Conservation (phyloP, 37 sponge, comb jelly and placozoan genomes). For the Ephydatia muelleri region DNA sequence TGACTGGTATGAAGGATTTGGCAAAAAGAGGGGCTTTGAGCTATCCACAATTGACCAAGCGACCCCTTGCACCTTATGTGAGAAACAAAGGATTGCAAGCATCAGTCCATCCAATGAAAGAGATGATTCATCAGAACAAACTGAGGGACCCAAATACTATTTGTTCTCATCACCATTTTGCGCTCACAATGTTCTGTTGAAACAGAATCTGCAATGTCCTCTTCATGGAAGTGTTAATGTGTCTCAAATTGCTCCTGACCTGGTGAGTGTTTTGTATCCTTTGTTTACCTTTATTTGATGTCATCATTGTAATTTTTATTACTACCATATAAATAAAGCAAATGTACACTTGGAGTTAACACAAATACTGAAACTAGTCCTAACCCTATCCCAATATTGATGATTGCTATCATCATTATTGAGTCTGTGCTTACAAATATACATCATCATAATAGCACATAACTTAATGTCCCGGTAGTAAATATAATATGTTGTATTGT, state of each 20-base stretch:
- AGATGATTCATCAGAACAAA: not conserved
- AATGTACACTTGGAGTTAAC: too few species aligned
- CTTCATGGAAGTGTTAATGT: slow-evolving; percentile 49
- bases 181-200: not conserved
- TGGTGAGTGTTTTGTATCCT: slow-evolving; percentile 43
- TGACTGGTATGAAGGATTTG: slow-evolving; percentile 88
- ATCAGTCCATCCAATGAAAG: not conserved
- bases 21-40: slow-evolving; percentile 32
- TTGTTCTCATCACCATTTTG: slow-evolving; percentile 47
- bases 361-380: too few species aligned
- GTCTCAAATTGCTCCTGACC: slow-evolving; percentile 66
- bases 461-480: too few species aligned
- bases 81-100: not conserved
- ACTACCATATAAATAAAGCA: too few species aligned
- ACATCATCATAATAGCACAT: too few species aligned
- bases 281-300: not conserved
- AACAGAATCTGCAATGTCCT: slow-evolving; percentile 35
- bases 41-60: slow-evolving; percentile 1
- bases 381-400: too few species aligned
- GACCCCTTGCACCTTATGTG: slow-evolving; percentile 48
- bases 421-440: too few species aligned
- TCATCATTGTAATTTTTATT: not conserved
- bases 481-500: too few species aligned
- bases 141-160: slow-evolving; percentile 7
- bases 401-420: too few species aligned